These are phyloP conservation scores for Amblyjoppa proteus DNA, from an alignment of 2,888 invertebrate species.

Conservation along the genomic window DNA sequence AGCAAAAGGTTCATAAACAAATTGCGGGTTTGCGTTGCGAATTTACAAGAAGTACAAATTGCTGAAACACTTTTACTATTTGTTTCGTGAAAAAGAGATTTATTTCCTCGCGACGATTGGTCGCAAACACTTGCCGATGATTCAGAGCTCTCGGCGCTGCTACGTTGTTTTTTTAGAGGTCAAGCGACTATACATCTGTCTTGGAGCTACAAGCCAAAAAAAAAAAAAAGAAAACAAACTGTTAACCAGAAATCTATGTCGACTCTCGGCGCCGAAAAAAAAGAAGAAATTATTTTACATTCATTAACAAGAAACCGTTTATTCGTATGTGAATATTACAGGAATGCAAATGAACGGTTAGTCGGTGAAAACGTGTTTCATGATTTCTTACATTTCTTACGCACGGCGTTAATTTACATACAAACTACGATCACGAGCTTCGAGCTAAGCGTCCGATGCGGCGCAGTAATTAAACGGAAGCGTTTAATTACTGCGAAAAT, in stretches of 20 bases:
- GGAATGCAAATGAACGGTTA: background rate
- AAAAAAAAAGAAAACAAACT: too few relatives aligned
- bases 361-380: background rate
- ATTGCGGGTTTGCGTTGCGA: too few relatives aligned
- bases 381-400: background rate
- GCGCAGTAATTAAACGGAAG: background rate
- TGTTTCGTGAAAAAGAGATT: constrained; percentile 7
- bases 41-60: too few relatives aligned
- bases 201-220: too few relatives aligned
- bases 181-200: background rate
- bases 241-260: too few relatives aligned
- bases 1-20: too few relatives aligned
- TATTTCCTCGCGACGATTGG: background rate
- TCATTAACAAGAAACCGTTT: background rate
- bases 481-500: background rate
- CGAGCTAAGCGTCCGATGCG: background rate
- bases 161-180: background rate
- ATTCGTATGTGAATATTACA: background rate
- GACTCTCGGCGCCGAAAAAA: background rate
- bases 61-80: background rate
- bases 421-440: background rate
- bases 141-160: background rate
- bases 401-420: background rate
- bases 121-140: background rate
- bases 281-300: background rate